Percentiles rank a stretch among this genome's conserved stretches.
phyloP scores from a whole-genome alignment of 2,113 vertebrate genomes.

The Tragelaphus strepsiceros region DNA sequence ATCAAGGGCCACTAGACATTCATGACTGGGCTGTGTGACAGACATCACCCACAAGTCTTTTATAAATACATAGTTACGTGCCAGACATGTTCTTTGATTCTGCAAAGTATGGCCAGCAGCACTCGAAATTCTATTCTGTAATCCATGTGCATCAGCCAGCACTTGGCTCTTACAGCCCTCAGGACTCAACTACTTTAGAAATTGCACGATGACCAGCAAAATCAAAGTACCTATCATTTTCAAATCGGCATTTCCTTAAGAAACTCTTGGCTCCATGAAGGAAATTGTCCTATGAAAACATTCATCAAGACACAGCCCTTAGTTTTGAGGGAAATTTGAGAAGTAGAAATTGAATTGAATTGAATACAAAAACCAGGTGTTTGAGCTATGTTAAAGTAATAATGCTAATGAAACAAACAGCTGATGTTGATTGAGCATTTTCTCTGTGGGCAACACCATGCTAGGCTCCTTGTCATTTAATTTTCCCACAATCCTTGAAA shows the following conservation, averaged over 20 bases:
- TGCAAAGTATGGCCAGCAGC: background rate
- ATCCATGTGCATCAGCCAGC: background rate
- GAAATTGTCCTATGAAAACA: background rate
- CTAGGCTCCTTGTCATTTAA: background rate
- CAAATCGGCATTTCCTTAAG: constrained; percentile 12
- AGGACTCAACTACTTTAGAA: background rate
- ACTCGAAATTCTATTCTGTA: background rate
- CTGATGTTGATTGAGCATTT: background rate
- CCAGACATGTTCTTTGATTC: background rate
- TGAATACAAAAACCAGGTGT: background rate
- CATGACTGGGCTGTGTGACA: background rate
- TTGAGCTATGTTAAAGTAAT: background rate
- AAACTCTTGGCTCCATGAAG: background rate
- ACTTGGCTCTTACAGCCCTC: background rate
- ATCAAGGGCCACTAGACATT: background rate
- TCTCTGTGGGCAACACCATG: background rate
- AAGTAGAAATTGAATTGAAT: background rate
- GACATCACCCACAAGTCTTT: background rate
- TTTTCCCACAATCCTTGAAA: background rate
- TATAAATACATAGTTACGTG: background rate
- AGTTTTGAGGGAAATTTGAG: background rate
- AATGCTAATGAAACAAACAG: background rate
- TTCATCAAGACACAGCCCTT: background rate
- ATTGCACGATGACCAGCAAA: background rate
- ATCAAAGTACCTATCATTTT: background rate